Evolutionary conservation across 1,140 invertebrate species (phyloP).

Genomic region (Micrasema longulum): DNA sequence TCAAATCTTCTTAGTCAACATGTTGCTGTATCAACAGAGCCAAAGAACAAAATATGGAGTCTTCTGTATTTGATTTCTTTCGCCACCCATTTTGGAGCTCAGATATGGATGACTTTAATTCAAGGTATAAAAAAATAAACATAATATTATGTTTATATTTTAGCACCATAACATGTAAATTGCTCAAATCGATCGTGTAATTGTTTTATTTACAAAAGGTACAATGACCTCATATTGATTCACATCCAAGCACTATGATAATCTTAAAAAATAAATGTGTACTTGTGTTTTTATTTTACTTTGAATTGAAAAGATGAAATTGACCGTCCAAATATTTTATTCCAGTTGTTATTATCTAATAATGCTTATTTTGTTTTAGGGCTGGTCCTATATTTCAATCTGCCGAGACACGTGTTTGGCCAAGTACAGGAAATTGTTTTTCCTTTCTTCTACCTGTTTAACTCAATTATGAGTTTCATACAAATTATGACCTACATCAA

Average conservation of each 20-base stretch:
- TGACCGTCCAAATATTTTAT: too few relatives aligned
- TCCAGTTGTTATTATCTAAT: too few relatives aligned
- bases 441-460: conserved; percentile 85
- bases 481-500: conserved; percentile 75
- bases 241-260: too few relatives aligned
- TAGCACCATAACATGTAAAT: too few relatives aligned
- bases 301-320: too few relatives aligned
- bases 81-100: conserved; percentile 81
- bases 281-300: too few relatives aligned
- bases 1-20: background rate
- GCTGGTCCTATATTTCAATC: conserved; percentile 82
- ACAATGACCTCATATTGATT: too few relatives aligned
- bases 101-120: conserved; percentile 91
- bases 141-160: too few relatives aligned
- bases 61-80: conserved; percentile 81
- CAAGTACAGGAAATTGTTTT: conserved; percentile 87
- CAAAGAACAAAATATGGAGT: conserved; percentile 56
- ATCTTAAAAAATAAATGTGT: too few relatives aligned
- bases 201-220: too few relatives aligned
- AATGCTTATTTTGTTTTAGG: conserved; percentile 70
- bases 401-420: conserved; percentile 85
- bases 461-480: conserved; percentile 77
- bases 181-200: too few relatives aligned
- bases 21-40: background rate
- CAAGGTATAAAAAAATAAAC: conserved; percentile 74